A percentile compares a stretch with the other conserved stretches of the same genome.
phyloP scores from a whole-genome alignment of 2,888 invertebrate genomes.

The Caenorhabditis becei region DNA sequence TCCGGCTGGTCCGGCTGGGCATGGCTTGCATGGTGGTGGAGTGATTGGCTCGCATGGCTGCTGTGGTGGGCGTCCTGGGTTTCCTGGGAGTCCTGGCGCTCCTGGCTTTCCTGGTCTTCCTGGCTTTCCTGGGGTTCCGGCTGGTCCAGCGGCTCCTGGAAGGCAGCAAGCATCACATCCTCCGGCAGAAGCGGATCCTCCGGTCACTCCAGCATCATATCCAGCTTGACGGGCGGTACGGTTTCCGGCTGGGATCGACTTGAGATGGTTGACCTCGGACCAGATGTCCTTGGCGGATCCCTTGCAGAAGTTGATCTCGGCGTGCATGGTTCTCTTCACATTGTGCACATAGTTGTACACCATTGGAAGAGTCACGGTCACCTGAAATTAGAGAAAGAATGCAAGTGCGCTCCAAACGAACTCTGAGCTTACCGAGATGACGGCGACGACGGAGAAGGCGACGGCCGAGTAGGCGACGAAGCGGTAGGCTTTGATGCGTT shows the following conservation, averaged over 20 bases:
- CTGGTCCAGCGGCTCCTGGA: slow-evolving; percentile 70
- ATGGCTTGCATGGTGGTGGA: slow-evolving; percentile 75
- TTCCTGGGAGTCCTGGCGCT: slow-evolving; percentile 73
- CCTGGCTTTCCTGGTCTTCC: slow-evolving; percentile 71
- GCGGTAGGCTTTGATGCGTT: slow-evolving; percentile 62
- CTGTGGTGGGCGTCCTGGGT: slow-evolving; percentile 70
- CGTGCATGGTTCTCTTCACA: slow-evolving; percentile 65
- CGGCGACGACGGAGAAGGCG: slow-evolving; percentile 65
- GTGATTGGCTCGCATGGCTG: slow-evolving; percentile 76
- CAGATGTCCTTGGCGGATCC: slow-evolving; percentile 72
- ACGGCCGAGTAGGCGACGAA: slow-evolving; percentile 66
- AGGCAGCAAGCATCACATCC: slow-evolving; percentile 78
- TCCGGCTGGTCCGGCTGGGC: slow-evolving; percentile 73
- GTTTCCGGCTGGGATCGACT: slow-evolving; percentile 69
- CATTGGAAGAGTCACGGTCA: slow-evolving; percentile 69
- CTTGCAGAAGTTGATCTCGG: slow-evolving; percentile 69
- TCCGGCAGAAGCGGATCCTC: slow-evolving; percentile 61
- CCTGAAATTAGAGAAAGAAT: slow-evolving; percentile 20
- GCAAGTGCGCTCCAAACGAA: slow-evolving; percentile 5
- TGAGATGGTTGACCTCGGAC: slow-evolving; percentile 71
- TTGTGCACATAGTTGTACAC: slow-evolving; percentile 69
- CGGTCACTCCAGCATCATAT: slow-evolving; percentile 64
- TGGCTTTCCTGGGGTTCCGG: slow-evolving; percentile 70
- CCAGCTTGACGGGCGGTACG: slow-evolving; percentile 75
- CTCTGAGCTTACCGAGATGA: slow-evolving; percentile 56